Evolutionary conservation across 2,113 vertebrate species (phyloP).

Genomic region (Corynorhinus townsendii): DNA sequence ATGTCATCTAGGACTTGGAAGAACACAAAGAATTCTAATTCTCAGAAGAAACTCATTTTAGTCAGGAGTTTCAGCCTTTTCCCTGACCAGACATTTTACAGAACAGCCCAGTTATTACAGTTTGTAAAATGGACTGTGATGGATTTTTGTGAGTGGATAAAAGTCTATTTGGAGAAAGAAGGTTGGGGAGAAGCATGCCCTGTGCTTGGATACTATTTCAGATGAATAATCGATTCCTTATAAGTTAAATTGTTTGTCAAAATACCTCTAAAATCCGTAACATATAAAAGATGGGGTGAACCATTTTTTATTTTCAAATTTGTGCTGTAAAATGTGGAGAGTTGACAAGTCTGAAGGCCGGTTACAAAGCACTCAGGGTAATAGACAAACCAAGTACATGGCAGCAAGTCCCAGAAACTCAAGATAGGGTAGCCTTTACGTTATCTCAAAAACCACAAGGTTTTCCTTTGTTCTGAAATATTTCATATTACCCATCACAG

Average conservation of each 20-base stretch:
- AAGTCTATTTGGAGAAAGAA: background rate
- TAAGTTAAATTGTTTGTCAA: background rate
- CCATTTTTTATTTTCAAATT: slow-evolving; percentile 1
- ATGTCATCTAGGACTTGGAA: slow-evolving; percentile 61
- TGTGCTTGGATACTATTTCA: background rate
- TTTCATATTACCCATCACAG: background rate
- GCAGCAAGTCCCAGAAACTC: background rate
- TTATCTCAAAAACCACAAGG: slow-evolving; percentile 23
- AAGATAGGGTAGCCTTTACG: background rate
- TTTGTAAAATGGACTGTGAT: background rate
- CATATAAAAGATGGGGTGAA: background rate
- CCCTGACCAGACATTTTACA: slow-evolving; percentile 27
- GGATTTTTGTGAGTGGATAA: background rate
- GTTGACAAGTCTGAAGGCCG: background rate
- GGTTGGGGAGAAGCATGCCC: background rate
- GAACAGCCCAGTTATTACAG: slow-evolving; percentile 21
- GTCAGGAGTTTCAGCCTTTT: slow-evolving; percentile 24
- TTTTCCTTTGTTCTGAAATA: slow-evolving; percentile 38
- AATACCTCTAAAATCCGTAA: background rate
- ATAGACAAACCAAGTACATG: background rate
- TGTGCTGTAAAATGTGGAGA: background rate
- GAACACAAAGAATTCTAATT: slow-evolving; percentile 47
- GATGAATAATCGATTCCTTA: background rate
- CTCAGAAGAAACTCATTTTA: slow-evolving; percentile 50
- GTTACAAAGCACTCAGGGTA: background rate